A percentile compares a stretch with the other conserved stretches of the same genome.
These are phyloP conservation scores for Nipponacmea schrenckii DNA, from an alignment of 2,888 invertebrate genomes.

Conservation along the genomic window DNA sequence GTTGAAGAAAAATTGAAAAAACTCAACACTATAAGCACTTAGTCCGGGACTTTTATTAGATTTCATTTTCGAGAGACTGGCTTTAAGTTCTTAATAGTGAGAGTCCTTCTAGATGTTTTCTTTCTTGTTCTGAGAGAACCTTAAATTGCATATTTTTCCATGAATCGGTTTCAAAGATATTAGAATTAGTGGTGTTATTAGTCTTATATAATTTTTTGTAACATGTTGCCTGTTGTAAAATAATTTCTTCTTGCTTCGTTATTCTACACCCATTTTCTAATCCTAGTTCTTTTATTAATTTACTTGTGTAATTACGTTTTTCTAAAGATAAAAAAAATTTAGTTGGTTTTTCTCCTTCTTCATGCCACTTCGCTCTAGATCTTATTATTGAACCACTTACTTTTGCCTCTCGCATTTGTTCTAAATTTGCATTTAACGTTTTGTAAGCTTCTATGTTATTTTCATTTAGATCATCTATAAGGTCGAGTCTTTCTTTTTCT, in stretches of 20 bases:
- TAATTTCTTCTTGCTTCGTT: slow-evolving; percentile 10
- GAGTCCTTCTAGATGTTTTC: no score
- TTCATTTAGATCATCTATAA: not conserved
- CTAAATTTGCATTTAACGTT: not conserved
- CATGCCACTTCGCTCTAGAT: slow-evolving; percentile 13
- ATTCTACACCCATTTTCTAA: not conserved
- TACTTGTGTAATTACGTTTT: slow-evolving; percentile 18
- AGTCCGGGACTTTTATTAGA: slow-evolving; percentile 13
- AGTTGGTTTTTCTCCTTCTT: slow-evolving; percentile 18
- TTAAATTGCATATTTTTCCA: no score
- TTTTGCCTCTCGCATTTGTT: slow-evolving; percentile 11
- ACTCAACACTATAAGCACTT: slow-evolving; percentile 8
- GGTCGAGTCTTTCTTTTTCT: not conserved
- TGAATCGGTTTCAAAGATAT: no score
- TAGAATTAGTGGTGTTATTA: not conserved
- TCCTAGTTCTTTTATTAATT: slow-evolving; percentile 14
- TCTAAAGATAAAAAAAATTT: slow-evolving; percentile 15
- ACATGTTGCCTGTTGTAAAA: not conserved
- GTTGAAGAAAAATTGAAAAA: slow-evolving; percentile 13
- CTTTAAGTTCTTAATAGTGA: no score
- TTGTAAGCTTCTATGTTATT: slow-evolving; percentile 6
- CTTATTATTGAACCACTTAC: slow-evolving; percentile 13
- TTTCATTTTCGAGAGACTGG: not conserved
- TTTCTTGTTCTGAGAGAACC: no score
- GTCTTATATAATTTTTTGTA: slow-evolving; percentile 4